Percentiles rank a stretch among this genome's conserved stretches.
Evolutionary conservation across 2,113 vertebrate species (phyloP).

Genomic region (Catharus fuscescens): DNA sequence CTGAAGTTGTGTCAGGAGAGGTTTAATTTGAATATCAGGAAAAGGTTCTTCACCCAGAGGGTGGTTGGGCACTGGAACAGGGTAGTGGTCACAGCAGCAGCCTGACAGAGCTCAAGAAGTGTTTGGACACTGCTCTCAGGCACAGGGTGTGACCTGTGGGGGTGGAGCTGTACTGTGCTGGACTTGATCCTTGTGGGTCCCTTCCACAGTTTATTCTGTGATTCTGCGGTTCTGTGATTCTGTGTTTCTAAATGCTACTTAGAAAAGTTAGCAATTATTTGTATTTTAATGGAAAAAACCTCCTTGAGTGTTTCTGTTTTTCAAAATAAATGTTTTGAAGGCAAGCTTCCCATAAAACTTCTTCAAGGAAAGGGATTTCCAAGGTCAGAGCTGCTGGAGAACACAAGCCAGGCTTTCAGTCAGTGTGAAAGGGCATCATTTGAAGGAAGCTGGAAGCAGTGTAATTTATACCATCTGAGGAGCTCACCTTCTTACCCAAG

Average conservation of each 20-base stretch:
- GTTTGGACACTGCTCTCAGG: accelerated
- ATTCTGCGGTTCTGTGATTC: not conserved
- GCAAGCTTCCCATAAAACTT: not conserved
- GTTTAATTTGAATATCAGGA: not conserved
- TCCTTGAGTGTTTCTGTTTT: not conserved
- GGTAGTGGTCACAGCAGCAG: not conserved
- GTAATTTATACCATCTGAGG: not conserved
- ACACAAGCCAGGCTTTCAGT: not conserved
- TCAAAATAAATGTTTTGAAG: not conserved
- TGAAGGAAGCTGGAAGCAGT: not conserved
- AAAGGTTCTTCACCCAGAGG: not conserved
- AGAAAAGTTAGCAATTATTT: not conserved
- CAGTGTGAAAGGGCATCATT: not conserved
- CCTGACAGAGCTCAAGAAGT: not conserved
- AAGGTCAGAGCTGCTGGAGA: not conserved
- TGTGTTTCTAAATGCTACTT: not conserved
- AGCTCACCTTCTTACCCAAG: not conserved
- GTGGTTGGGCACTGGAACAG: not conserved
- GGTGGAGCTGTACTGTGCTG: not conserved
- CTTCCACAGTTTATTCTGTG: not conserved
- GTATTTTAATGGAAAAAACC: not conserved
- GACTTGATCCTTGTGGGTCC: not conserved
- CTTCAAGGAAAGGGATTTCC: constrained; percentile 7
- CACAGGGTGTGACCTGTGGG: not conserved
- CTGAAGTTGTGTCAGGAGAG: not conserved